Percentiles rank a stretch among this genome's conserved stretches.
phyloP scores from a whole-genome alignment of 2,797 vertebrate genomes.

The Eulemur rubriventer region DNA sequence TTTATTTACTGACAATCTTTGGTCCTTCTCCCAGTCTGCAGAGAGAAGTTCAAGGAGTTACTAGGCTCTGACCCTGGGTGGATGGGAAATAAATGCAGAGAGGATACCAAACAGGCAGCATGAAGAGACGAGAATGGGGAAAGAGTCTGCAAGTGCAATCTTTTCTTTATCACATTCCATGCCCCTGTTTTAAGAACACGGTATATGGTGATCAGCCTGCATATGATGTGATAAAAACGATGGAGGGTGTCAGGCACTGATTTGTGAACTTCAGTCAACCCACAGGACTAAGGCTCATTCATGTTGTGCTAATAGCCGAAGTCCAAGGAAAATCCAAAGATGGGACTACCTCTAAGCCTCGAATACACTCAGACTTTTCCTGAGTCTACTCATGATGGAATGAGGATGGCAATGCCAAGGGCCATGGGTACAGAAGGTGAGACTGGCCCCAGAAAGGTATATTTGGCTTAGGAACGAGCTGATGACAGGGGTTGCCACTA shows the following conservation, averaged over 20 bases:
- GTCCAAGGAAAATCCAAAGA: neutral
- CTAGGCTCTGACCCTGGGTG: neutral
- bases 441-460: neutral
- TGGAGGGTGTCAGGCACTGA: neutral
- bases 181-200: neutral
- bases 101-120: neutral
- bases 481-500: neutral
- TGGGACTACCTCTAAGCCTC: neutral
- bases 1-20: conserved; percentile 63
- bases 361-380: neutral
- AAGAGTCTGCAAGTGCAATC: neutral
- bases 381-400: neutral
- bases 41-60: conserved; percentile 3
- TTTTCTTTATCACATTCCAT: neutral
- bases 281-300: neutral
- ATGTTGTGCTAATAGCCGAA: neutral
- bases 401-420: neutral
- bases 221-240: neutral
- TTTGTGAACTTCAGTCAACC: neutral
- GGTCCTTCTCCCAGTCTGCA: neutral
- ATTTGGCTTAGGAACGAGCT: neutral
- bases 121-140: neutral
- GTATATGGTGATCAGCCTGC: neutral
- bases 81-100: neutral
- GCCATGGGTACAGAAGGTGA: neutral